Base-by-base conservation (phyloP, 2,888 invertebrate species). In the Chesias legatella region DNA sequence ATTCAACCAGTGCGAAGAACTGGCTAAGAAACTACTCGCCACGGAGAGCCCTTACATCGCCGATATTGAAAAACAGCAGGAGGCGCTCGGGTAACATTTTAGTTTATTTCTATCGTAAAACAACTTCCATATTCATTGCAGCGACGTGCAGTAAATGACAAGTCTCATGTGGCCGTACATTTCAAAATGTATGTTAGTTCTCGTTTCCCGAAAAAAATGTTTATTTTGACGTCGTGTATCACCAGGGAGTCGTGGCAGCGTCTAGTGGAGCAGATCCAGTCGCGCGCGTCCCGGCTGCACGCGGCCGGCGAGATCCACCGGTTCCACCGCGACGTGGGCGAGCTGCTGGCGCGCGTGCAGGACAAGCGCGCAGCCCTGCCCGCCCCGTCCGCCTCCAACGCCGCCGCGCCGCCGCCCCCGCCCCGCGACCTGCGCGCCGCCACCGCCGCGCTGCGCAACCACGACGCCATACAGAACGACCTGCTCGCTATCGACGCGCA, bases 241-340 rank as follows among this genome's bases (percentile, higher is more conserved):
- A n/a, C 0, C 56, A 81, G 95, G 49, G 92, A 93, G 57, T 92
- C 92, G 3, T 99, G 99, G 98, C 94, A 95, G 52, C 92, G 94
- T 29, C 91, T 99, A 0, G 90, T 97, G 33, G 94, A 95, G 33
- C 93, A 96, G 68, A 94, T 98, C 43, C 94, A 94, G 58, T 92
- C 94, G 32, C 92, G 98, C 7, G 96, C 96, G 52, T 92, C 94
- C 48, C 94, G 97, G 26, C 88, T 99, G 24, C 93, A 94, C 68
- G 98, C 97, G 0, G 99, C 99, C 1, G 98, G 96, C 6, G 98
- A 98, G 86, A 97, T 99, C 54, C 99, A 99, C 80, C 92, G 98
- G 38, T 99, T 98, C 91, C 98, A 99, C 83, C 92, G 98, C 36
- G 98, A 98, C 79, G 97, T 95, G 1, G 95, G 94, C 10, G 98